phyloP scores from a whole-genome alignment of 2,113 vertebrate genomes.

The Nothobranchius kuhntae region DNA sequence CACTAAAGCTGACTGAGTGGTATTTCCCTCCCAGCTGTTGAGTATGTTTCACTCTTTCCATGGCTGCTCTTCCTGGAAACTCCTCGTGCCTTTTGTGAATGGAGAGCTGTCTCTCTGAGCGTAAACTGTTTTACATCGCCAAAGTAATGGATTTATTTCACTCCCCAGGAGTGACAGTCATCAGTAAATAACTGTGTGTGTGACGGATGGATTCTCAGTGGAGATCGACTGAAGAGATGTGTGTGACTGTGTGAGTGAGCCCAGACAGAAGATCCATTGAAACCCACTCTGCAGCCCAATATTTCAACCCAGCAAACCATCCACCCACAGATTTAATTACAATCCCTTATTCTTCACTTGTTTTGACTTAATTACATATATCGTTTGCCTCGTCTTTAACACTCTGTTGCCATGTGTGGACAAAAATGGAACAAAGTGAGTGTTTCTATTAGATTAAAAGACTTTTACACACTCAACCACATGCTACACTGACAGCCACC shows the following conservation, averaged over 20 bases:
- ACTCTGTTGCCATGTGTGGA: constrained; percentile 20
- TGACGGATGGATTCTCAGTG: constrained; percentile 47
- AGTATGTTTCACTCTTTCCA: constrained; percentile 38
- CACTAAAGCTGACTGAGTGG: constrained; percentile 8
- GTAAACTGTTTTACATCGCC: constrained; percentile 24
- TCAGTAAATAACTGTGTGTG: constrained; percentile 34
- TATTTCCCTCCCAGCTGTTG: constrained; percentile 43
- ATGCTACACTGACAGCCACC: not conserved
- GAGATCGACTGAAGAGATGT: constrained; percentile 13
- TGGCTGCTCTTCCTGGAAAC: constrained; percentile 20
- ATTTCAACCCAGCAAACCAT: constrained; percentile 18
- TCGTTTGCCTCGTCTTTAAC: constrained; percentile 2
- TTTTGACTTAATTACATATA: constrained; percentile 1
- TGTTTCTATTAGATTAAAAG: not conserved
- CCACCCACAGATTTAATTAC: constrained; percentile 31
- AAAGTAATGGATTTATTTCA: constrained; percentile 39
- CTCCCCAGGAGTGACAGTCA: constrained; percentile 26
- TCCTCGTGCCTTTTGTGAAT: constrained; percentile 3
- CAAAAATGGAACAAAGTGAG: too few relatives aligned
- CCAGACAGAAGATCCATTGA: constrained; percentile 24
- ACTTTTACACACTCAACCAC: too few relatives aligned
- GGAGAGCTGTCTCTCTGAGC: constrained; percentile 19
- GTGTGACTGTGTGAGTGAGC: not conserved
- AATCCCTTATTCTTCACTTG: constrained; percentile 27
- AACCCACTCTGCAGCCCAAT: constrained; percentile 7